Evolutionary conservation across 2,888 invertebrate species (phyloP), one percentile per base, ranked within the genome.

Genomic region (Drosophila kanekoi): DNA sequence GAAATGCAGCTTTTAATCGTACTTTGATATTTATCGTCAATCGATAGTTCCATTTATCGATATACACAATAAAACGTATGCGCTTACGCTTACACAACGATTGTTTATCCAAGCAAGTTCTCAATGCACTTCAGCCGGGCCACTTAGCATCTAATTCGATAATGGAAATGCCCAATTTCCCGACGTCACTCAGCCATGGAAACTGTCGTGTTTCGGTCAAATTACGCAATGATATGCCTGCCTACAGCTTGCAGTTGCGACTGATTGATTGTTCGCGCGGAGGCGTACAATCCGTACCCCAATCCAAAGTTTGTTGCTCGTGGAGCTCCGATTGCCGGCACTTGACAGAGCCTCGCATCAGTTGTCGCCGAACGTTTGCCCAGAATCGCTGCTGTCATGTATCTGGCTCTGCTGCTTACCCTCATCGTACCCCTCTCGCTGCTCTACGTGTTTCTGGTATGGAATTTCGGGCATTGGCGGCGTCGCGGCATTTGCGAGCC

Each of bases 401-500:
- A 53, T 44, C 67, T 40, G 56, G 62, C 64, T 11, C 40, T 80
- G 32, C 23, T 84, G 20, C 11, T 75, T 41, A 33, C 28, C 0
- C 37, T 66, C 6, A 28, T 47, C 2, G 48, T 45, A 4, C 2
- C 70, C 47, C 44, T 68, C 23, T 47, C 37, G 3, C 35, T 83
- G 66, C 63, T 81, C 51, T 92, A 82, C 68, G 41, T 52, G 16
- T 92, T 90, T 73, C 76, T 92, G 3, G 87, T 81, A 13, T 91
- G 91, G 80, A 91, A 90, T 44, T 92, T 90, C 41, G 80, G 90
- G 5, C 92, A 91, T 61, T 93, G 93, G 93, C 89, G 90, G 3
- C 89, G 80, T 20, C 90, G 89, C 4, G 91, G 90, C 4, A 89
- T 93, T 0, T 76, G 74, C 1, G 92, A 91, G 16, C 92, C 93